Conservation (phyloP, 1,140 invertebrate species). For the Acyrthosiphon pisum region DNA sequence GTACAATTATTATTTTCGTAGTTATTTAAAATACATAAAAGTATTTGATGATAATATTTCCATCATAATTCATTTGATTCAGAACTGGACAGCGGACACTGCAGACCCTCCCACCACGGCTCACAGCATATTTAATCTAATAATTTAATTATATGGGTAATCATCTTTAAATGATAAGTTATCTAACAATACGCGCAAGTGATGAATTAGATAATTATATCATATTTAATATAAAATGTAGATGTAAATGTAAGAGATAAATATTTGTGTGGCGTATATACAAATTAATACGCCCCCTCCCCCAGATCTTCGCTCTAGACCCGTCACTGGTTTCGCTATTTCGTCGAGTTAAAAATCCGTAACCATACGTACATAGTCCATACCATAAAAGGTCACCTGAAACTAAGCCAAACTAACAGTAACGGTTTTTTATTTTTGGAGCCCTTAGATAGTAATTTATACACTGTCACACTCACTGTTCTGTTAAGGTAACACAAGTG, state of each 20-base stretch:
- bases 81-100: too few species aligned
- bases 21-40: too few species aligned
- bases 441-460: slow-evolving; percentile 27
- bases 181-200: neutral
- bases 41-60: too few species aligned
- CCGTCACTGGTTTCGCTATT: neutral
- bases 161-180: neutral
- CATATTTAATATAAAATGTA: neutral
- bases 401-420: slow-evolving; percentile 18
- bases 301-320: neutral
- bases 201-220: neutral
- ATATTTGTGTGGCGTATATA: neutral
- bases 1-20: too few species aligned
- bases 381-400: slow-evolving; percentile 30
- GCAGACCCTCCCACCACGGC: too few species aligned
- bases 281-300: neutral
- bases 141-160: too few species aligned
- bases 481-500: slow-evolving; percentile 11
- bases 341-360: neutral
- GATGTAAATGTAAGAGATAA: neutral
- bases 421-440: slow-evolving; percentile 39
- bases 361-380: neutral
- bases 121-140: too few species aligned
- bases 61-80: too few species aligned
- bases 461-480: slow-evolving; percentile 15